phyloP scores from a whole-genome alignment of 1,140 invertebrate species.

The Apis mellifera region Amel_HAv3.1 CM009933.2:12503001-12503500 shows the following conservation, averaged over 20 bases:
- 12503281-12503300: neutral
- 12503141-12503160: neutral
- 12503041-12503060: conserved; percentile 39
- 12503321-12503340: neutral
- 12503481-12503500: conserved; percentile 36
- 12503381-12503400: too few relatives aligned
- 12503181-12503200: too few relatives aligned
- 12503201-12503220: too few relatives aligned
- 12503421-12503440: conserved; percentile 48
- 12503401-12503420: conserved; percentile 53
- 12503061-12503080: conserved; percentile 8
- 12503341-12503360: too few relatives aligned
- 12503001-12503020: conserved; percentile 17
- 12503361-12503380: neutral
- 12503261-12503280: too few relatives aligned
- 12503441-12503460: conserved; percentile 35
- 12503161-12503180: neutral
- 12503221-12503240: too few relatives aligned
- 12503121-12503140: conserved; percentile 22
- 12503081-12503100: neutral
- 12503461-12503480: conserved; percentile 13
- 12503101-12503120: neutral
- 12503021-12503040: conserved; percentile 47
- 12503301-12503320: too few relatives aligned
- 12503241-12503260: neutral